Percentiles rank a stretch among this genome's conserved stretches.
phyloP scores from a whole-genome alignment of 2,888 invertebrate species.

The Acrobasis repandana region DNA sequence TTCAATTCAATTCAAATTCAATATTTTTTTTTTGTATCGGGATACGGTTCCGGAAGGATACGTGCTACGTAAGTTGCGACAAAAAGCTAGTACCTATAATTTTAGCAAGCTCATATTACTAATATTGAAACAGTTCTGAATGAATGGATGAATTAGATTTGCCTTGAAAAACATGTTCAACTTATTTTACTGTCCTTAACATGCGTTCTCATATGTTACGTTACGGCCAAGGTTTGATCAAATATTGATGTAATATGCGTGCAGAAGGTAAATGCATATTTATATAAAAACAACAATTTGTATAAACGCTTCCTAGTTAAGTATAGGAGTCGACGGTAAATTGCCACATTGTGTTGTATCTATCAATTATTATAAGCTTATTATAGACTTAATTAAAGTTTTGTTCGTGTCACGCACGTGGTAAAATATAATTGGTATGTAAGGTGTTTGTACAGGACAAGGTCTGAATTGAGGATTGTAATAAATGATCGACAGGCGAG shows the following conservation, averaged over 20 bases:
- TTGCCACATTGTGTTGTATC: neutral
- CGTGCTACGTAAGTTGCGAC: too few relatives aligned
- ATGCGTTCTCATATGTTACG: slow-evolving; percentile 4
- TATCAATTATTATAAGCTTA: neutral
- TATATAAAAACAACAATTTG: slow-evolving; percentile 13
- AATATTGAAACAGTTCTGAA: too few relatives aligned
- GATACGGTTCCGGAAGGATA: too few relatives aligned
- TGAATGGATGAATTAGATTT: too few relatives aligned
- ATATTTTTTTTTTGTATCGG: too few relatives aligned
- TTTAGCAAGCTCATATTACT: too few relatives aligned
- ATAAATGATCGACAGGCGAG: neutral
- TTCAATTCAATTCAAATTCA: too few relatives aligned
- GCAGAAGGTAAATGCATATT: slow-evolving; percentile 12
- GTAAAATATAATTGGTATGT: neutral
- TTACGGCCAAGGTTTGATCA: slow-evolving; percentile 6
- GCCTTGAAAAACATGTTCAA: too few relatives aligned
- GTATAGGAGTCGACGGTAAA: neutral
- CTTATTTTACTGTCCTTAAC: neutral
- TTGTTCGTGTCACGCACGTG: slow-evolving; percentile 8
- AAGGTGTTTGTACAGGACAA: slow-evolving; percentile 8
- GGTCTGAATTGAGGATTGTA: neutral
- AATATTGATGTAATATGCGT: slow-evolving; percentile 14
- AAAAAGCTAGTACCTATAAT: too few relatives aligned
- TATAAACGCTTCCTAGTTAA: slow-evolving; percentile 14
- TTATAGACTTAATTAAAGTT: slow-evolving; percentile 18